phyloP scores from a whole-genome alignment of 2,888 invertebrate genomes.

The Diarsia mendica region DNA sequence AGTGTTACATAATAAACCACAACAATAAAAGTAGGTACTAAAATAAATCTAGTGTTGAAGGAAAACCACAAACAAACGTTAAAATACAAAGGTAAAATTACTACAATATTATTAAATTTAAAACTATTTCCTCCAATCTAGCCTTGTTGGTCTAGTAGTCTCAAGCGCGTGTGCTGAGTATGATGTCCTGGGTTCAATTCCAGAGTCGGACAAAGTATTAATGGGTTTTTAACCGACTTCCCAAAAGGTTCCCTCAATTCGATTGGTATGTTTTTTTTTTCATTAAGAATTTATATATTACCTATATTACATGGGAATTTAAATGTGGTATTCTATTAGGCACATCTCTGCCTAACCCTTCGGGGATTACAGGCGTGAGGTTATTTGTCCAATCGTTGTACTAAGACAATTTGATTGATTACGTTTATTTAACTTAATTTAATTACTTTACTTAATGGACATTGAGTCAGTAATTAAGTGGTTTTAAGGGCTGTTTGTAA shows the following conservation, averaged over 20 bases:
- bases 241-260: too few relatives aligned
- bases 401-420: conserved; percentile 26
- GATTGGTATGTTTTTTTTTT: too few relatives aligned
- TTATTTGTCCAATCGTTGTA: neutral
- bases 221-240: too few relatives aligned
- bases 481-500: conserved; percentile 8
- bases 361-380: too few relatives aligned
- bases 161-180: too few relatives aligned
- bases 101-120: neutral
- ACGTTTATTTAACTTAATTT: neutral
- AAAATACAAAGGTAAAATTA: conserved; percentile 9
- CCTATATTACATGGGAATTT: too few relatives aligned
- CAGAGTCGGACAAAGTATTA: too few relatives aligned
- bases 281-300: too few relatives aligned
- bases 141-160: too few relatives aligned
- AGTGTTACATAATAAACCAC: neutral
- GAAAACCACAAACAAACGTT: conserved; percentile 1
- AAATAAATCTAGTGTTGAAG: neutral
- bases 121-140: conserved; percentile 1
- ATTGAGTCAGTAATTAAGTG: conserved; percentile 18
- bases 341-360: too few relatives aligned
- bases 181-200: too few relatives aligned
- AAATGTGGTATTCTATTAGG: too few relatives aligned
- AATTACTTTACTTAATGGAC: conserved; percentile 12
- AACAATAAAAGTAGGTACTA: neutral